phyloP scores from a whole-genome alignment of 2,888 invertebrate genomes.

The Aethes cnicana region DNA sequence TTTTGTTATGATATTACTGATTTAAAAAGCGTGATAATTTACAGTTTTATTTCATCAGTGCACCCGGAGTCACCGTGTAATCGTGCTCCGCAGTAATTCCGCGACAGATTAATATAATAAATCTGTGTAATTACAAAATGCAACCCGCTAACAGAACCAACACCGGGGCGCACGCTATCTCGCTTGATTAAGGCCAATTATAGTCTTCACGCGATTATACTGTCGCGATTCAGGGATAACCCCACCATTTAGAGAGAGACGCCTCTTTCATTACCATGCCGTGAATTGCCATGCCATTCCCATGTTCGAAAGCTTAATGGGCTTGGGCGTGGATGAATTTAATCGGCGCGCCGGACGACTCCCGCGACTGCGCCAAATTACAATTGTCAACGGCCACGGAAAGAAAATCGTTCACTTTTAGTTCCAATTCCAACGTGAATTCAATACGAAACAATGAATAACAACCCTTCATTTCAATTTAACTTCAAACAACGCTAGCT shows the following conservation, averaged over 20 bases:
- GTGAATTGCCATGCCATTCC: constrained; percentile 61
- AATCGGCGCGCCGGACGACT: constrained; percentile 48
- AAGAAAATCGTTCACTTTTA: constrained; percentile 39
- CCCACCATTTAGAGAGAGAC: constrained; percentile 64
- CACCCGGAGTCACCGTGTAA: constrained; percentile 15
- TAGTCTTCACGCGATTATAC: constrained; percentile 69
- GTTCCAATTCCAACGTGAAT: constrained; percentile 26
- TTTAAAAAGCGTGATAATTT: constrained; percentile 9
- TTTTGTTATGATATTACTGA: constrained; percentile 12
- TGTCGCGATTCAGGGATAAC: constrained; percentile 67
- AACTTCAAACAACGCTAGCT: constrained; percentile 24
- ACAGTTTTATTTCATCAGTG: constrained; percentile 6
- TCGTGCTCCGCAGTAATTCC: constrained; percentile 36
- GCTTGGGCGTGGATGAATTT: constrained; percentile 50
- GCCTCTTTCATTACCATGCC: constrained; percentile 63
- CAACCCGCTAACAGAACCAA: constrained; percentile 49
- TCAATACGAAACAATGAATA: constrained; percentile 24
- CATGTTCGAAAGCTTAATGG: constrained; percentile 60
- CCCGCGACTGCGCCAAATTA: constrained; percentile 48
- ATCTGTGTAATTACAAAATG: constrained; percentile 48
- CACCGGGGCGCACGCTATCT: constrained; percentile 60
- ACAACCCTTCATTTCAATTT: constrained; percentile 28
- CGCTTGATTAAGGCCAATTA: constrained; percentile 74
- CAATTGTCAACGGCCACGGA: constrained; percentile 47
- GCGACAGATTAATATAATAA: constrained; percentile 45